These are phyloP conservation scores for Platysternon megacephalum DNA, from an alignment of 2,113 vertebrate species.

Conservation along the genomic window DNA sequence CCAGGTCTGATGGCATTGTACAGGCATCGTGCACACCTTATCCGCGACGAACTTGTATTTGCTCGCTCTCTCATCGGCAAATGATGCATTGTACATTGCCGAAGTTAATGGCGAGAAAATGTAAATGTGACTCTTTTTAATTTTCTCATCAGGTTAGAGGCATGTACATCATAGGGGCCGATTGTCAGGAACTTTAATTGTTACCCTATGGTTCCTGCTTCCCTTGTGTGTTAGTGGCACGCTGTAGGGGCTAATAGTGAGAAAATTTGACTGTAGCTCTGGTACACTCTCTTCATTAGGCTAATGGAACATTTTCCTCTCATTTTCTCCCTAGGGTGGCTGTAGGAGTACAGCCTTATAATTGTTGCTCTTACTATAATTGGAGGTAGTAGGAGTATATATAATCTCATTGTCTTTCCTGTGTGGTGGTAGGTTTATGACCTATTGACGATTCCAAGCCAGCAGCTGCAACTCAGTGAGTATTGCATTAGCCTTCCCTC, in stretches of 20 bases:
- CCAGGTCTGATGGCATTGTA: constrained; percentile 28
- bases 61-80: constrained; percentile 23
- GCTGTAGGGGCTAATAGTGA: constrained; percentile 80
- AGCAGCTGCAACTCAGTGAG: constrained; percentile 72
- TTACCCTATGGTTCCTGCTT: constrained; percentile 74
- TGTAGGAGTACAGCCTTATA: constrained; percentile 84
- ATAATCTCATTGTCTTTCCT: constrained; percentile 87
- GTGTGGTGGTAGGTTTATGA: constrained; percentile 74
- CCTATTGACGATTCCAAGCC: constrained; percentile 78
- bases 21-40: constrained; percentile 23
- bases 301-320: constrained; percentile 87
- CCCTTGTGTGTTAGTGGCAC: constrained; percentile 73
- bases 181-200: constrained; percentile 85
- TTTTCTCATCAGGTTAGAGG: constrained; percentile 74
- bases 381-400: constrained; percentile 83
- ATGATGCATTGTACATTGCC: constrained; percentile 45
- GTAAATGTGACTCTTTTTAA: constrained; percentile 58
- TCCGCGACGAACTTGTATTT: constrained; percentile 51
- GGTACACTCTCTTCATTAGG: constrained; percentile 80
- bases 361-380: constrained; percentile 86
- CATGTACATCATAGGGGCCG: constrained; percentile 67
- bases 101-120: constrained; percentile 59
- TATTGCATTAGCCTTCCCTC: constrained; percentile 76
- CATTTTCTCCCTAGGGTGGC: constrained; percentile 85
- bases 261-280: constrained; percentile 74